These are phyloP conservation scores for Petrolisthes cinctipes DNA, from an alignment of 2,888 invertebrate genomes.

Conservation along the genomic window DNA sequence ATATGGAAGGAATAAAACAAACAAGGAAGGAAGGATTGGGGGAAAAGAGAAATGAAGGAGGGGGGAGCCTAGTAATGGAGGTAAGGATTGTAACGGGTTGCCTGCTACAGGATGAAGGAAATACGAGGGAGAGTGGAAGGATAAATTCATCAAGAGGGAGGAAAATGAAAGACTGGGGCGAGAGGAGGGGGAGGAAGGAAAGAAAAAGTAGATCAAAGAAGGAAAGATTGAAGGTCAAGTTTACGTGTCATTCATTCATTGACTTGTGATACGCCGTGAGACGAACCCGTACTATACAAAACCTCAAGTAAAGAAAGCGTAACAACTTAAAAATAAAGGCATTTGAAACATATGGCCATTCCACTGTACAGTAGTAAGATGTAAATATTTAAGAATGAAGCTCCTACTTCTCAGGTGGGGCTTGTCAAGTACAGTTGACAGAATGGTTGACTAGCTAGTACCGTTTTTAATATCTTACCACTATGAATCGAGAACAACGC, in stretches of 20 bases:
- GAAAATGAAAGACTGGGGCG: background rate
- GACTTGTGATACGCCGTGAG: no score
- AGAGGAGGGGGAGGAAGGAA: background rate
- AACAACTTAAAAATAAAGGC: no score
- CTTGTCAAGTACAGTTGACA: no score
- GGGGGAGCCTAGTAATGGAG: background rate
- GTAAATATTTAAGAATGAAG: no score
- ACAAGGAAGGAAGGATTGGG: background rate
- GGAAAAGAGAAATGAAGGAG: background rate
- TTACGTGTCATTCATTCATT: background rate
- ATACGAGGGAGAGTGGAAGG: background rate
- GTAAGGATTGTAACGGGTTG: background rate
- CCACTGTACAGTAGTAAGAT: no score
- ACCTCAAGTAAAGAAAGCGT: no score
- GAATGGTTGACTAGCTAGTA: no score
- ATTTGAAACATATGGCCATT: no score
- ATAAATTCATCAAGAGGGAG: background rate
- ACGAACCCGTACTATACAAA: no score
- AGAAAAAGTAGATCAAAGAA: background rate
- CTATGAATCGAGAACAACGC: no score
- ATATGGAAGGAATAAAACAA: background rate
- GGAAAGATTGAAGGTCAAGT: background rate
- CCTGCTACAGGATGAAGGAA: background rate
- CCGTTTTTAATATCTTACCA: no score
- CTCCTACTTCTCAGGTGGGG: no score